Evolutionary conservation across 1,140 invertebrate species (phyloP).

Genomic region (Pachypeltis micranthus): DNA sequence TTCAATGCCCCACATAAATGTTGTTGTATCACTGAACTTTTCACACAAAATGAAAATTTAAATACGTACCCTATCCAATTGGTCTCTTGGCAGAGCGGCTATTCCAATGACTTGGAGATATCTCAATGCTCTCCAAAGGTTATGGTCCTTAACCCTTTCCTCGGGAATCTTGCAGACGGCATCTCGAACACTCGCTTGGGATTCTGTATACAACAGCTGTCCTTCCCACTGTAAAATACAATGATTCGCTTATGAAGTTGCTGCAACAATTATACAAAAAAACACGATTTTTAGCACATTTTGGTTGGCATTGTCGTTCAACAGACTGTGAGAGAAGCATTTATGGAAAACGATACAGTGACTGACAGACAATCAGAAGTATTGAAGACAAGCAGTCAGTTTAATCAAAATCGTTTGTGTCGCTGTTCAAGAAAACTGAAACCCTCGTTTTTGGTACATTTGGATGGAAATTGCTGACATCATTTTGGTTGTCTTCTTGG

Average conservation of each 20-base stretch:
- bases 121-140: constrained; percentile 58
- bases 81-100: constrained; percentile 67
- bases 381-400: too few species aligned
- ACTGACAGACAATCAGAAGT: too few species aligned
- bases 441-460: too few species aligned
- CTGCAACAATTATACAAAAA: background rate
- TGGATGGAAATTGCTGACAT: background rate
- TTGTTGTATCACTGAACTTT: too few species aligned
- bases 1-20: too few species aligned
- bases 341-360: too few species aligned
- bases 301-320: background rate
- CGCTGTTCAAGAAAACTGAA: too few species aligned
- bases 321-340: too few species aligned
- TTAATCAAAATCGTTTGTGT: too few species aligned
- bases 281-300: constrained; percentile 15
- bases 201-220: constrained; percentile 66
- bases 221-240: constrained; percentile 53
- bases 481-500: too few species aligned
- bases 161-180: constrained; percentile 51
- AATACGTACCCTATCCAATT: constrained; percentile 62
- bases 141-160: constrained; percentile 52
- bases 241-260: too few species aligned
- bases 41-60: too few species aligned
- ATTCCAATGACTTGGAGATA: constrained; percentile 70
- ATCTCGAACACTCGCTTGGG: constrained; percentile 62